Conservation (phyloP, 1,140 invertebrate species). For the Armadillidium nasatum region DNA sequence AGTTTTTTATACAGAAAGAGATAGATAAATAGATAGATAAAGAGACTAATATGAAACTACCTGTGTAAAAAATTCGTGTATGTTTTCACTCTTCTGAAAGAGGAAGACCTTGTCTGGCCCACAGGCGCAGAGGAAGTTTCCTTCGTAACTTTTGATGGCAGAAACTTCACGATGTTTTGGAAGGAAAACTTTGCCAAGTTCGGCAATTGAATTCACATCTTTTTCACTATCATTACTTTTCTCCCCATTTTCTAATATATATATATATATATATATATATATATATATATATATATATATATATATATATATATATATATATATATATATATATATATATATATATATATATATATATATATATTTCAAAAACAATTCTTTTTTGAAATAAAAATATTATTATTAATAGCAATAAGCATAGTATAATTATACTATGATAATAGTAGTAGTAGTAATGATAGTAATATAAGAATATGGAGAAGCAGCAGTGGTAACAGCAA, state of each 20-base stretch:
- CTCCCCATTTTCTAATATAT: background rate
- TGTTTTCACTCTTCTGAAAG: constrained; percentile 42
- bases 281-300: no score
- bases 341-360: no score
- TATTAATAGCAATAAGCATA: no score
- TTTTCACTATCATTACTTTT: background rate
- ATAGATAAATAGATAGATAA: background rate
- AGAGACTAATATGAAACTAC: constrained; percentile 1
- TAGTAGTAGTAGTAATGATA: no score
- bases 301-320: no score
- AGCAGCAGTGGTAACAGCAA: no score
- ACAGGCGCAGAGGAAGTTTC: constrained; percentile 43
- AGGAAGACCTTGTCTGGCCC: constrained; percentile 43
- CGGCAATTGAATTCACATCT: background rate
- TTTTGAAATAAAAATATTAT: no score
- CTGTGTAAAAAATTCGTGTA: constrained; percentile 41
- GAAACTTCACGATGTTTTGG: constrained; percentile 38
- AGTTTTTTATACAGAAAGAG: background rate
- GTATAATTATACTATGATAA: no score
- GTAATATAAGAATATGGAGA: no score
- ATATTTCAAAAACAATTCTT: no score
- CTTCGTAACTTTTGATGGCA: constrained; percentile 31
- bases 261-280: no score
- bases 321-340: no score
- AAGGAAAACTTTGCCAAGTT: background rate